Percentiles rank a stretch among this genome's conserved stretches.
Conservation (phyloP, 2,797 vertebrate genomes). For the Corythornis leucogaster region DNA sequence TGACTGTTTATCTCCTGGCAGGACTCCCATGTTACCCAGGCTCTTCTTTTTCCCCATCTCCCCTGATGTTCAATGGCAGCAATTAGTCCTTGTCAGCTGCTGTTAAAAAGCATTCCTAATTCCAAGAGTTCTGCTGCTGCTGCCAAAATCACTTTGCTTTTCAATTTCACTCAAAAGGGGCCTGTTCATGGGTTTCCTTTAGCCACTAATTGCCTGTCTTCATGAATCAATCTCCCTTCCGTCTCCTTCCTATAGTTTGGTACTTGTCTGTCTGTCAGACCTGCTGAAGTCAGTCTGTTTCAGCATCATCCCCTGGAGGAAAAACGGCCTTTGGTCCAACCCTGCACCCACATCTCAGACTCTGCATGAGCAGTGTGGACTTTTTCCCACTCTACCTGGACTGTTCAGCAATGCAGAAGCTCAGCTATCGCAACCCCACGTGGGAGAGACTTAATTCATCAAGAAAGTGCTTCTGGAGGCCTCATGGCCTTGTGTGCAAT, state of each 20-base stretch:
- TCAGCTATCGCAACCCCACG: not conserved
- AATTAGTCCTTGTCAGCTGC: slow-evolving; percentile 20
- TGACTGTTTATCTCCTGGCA: not conserved
- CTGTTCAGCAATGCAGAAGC: not conserved
- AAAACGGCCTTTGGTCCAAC: not conserved
- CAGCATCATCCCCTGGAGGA: not conserved
- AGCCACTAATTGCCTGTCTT: not conserved
- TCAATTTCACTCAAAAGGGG: not conserved
- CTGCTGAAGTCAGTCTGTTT: not conserved
- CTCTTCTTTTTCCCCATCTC: not conserved
- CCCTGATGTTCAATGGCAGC: not conserved
- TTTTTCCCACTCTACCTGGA: not conserved
- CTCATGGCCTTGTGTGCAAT: not conserved
- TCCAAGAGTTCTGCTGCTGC: not conserved
- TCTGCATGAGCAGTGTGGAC: not conserved
- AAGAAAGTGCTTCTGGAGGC: not conserved
- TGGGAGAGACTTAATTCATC: not conserved
- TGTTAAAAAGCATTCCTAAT: not conserved
- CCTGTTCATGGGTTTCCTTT: not conserved
- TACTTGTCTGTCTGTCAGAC: not conserved
- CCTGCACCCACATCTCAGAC: not conserved
- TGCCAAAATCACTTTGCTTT: slow-evolving; percentile 19
- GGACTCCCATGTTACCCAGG: not conserved
- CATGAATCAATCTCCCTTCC: not conserved
- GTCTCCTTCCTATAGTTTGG: not conserved